Base-by-base conservation (phyloP, 2,797 vertebrate species). In the Chaetophractus vellerosus region DNA sequence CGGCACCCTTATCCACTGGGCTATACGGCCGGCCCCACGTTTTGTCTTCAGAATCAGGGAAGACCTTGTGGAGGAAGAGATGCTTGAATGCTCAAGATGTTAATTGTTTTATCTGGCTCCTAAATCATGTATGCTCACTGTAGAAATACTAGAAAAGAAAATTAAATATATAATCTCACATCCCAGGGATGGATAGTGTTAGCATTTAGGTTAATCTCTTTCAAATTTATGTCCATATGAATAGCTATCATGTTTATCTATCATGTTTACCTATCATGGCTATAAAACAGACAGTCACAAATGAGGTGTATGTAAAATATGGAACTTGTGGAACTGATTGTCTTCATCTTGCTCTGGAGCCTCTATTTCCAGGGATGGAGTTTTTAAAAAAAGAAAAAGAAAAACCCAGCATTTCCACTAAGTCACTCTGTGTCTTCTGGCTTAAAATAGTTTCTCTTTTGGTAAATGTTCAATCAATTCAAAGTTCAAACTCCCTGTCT, bases 361-460 rank as follows among this genome's bases (percentile, higher is more conserved):
- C 57, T 16, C 14, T 14, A 68, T 90, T 90, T 36, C 52, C 90
- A 82, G 33, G 55, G 18, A 64, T 69, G 4, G 74, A 86, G 4
- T 78, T 78, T 86, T 52, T 71, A 80, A 31, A 64, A 31, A 94
- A 64, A 61, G 38, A 74, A 68, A 69, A 69, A 90, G 66, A 59
- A 76, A 79, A 64, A 31, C 48, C 76, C 74, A 85, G 16, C 88
- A 83, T 83, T 94, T 95, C 16, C 15, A 78, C 61, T 74, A 74
- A 83, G 38, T 83, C 80, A 90, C 50, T 85, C 31, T 78, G 36
- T 52, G 61, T 87, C 94, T 28, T 41, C 68, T 71, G 68, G 36
- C 24, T 96, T 80, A 72, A 90, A 95, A 97, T 26, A 95, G 89
- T 83, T 91, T 86, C 66, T 59, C 74, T 63, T 86, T 89, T 81